Conservation (phyloP, 2,113 vertebrate genomes). For the Rhinogobius similis region DNA sequence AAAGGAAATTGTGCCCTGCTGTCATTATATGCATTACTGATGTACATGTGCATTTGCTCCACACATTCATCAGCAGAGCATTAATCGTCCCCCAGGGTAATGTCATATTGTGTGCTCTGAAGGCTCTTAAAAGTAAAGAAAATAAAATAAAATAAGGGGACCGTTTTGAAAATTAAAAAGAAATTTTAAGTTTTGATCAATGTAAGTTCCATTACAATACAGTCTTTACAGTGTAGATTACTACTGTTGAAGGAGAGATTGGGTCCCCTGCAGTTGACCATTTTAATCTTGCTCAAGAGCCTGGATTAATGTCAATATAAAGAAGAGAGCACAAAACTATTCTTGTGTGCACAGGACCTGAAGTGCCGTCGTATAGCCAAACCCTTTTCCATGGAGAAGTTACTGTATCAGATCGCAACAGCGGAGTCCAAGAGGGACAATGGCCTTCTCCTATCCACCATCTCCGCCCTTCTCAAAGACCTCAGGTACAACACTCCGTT, state of each 20-base stretch:
- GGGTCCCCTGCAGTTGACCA: neutral
- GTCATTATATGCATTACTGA: constrained; percentile 33
- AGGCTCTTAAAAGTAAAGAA: constrained; percentile 1
- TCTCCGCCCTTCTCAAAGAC: constrained; percentile 95
- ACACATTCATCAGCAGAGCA: constrained; percentile 7
- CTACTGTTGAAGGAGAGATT: too few species aligned
- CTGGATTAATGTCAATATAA: neutral
- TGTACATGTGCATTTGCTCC: constrained; percentile 14
- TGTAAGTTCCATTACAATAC: neutral
- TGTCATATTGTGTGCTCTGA: constrained; percentile 21
- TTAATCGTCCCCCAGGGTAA: constrained; percentile 31
- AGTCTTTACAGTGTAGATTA: too few species aligned
- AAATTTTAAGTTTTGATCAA: neutral
- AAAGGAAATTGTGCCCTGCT: constrained; percentile 36
- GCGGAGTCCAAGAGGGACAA: constrained; percentile 97
- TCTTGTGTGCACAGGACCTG: constrained; percentile 84
- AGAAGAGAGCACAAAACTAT: neutral
- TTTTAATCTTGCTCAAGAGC: neutral
- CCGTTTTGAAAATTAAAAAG: neutral
- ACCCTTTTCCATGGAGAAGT: constrained; percentile 98
- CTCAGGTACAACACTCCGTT: constrained; percentile 83
- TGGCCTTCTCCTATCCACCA: constrained; percentile 90
- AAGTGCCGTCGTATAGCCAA: constrained; percentile 95
- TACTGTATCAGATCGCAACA: constrained; percentile 97
- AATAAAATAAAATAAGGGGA: too few species aligned